phyloP scores from a whole-genome alignment of 2,797 vertebrate genomes.

The Morelia viridis region DNA sequence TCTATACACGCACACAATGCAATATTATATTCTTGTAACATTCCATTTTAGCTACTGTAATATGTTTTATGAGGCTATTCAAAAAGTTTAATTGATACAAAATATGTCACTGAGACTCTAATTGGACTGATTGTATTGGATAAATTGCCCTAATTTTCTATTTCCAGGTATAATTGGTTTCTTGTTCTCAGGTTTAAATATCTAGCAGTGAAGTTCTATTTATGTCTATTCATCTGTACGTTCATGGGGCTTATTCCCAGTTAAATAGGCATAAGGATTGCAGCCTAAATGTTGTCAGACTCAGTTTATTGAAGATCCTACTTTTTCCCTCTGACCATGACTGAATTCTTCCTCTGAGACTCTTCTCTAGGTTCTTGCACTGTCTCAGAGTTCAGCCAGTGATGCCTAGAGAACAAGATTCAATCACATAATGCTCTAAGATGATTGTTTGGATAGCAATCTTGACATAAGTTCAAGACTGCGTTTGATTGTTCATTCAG shows the following conservation, averaged over 20 bases:
- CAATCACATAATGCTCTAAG: background rate
- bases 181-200: background rate
- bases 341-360: no score
- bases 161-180: background rate
- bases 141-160: background rate
- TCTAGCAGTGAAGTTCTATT: background rate
- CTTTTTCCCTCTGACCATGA: no score
- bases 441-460: background rate
- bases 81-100: background rate
- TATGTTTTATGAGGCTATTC: background rate
- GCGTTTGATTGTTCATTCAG: background rate
- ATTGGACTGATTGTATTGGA: background rate
- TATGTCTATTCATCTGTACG: no score
- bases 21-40: background rate
- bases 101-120: background rate
- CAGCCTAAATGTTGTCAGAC: background rate
- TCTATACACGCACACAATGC: background rate
- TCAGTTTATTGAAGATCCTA: background rate
- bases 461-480: background rate
- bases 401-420: no score
- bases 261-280: no score
- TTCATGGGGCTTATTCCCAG: no score
- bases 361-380: background rate
- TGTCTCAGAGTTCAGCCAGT: no score
- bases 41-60: background rate